phyloP scores from a whole-genome alignment of 2,888 invertebrate species.

The Silvanus unidentatus region DNA sequence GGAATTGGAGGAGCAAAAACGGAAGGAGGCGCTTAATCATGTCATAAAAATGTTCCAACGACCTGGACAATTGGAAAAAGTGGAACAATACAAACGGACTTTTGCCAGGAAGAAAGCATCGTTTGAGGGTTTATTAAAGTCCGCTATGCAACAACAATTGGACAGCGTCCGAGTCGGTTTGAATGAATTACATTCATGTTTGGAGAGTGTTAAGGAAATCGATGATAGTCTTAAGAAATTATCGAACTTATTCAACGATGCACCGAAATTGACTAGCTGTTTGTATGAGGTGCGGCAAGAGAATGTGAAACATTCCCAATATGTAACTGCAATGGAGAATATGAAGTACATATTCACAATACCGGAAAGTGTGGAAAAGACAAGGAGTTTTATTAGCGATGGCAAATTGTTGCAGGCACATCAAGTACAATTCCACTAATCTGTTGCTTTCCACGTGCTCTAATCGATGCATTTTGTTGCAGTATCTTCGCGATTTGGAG shows the following conservation, averaged over 20 bases:
- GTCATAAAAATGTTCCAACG: conserved; percentile 89
- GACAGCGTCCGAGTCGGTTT: conserved; percentile 94
- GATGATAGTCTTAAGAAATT: conserved; percentile 64
- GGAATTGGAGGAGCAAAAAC: conserved; percentile 72
- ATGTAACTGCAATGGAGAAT: conserved; percentile 97
- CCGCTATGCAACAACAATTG: conserved; percentile 96
- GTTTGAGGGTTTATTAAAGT: conserved; percentile 91
- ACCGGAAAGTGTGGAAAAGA: conserved; percentile 91
- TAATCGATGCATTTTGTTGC: conserved; percentile 31
- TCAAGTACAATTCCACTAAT: no score
- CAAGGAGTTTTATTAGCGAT: conserved; percentile 89
- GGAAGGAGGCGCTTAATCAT: conserved; percentile 71
- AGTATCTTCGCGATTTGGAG: conserved; percentile 90
- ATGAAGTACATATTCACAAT: conserved; percentile 97
- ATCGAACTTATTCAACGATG: conserved; percentile 64
- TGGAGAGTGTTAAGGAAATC: conserved; percentile 77
- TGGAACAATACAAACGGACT: conserved; percentile 71
- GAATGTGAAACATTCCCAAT: conserved; percentile 91
- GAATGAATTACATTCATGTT: conserved; percentile 78
- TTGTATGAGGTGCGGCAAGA: conserved; percentile 85
- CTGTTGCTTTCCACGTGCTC: not conserved
- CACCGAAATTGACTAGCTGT: conserved; percentile 74
- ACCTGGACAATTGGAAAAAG: conserved; percentile 92
- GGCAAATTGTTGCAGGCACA: conserved; percentile 93
- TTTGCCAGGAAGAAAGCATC: conserved; percentile 78